A percentile compares a stretch with the other conserved stretches of the same genome.
These are phyloP conservation scores for Tiliacea aurago DNA, from an alignment of 2,888 invertebrate genomes.

Conservation along the genomic window DNA sequence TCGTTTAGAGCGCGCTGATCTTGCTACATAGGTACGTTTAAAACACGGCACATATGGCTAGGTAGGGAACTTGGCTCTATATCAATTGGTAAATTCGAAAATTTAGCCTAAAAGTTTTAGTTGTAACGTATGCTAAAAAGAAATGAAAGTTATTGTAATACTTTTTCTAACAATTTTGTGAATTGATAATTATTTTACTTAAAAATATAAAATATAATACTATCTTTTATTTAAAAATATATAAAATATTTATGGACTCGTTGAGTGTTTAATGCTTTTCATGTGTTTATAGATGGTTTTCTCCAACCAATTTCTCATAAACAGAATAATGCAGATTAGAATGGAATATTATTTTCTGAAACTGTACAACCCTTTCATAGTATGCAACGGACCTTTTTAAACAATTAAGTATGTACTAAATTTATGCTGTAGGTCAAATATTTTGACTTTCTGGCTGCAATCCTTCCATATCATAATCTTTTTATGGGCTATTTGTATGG, in stretches of 20 bases:
- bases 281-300: constrained; percentile 18
- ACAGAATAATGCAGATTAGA: neutral
- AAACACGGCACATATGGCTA: constrained; percentile 38
- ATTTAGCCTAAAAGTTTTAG: constrained; percentile 29
- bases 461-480: neutral
- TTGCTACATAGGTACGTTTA: neutral
- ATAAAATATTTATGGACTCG: constrained; percentile 48
- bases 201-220: constrained; percentile 54
- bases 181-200: constrained; percentile 3
- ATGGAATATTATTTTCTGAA: neutral
- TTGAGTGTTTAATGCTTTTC: constrained; percentile 13
- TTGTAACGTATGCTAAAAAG: neutral
- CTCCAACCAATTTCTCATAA: constrained; percentile 20
- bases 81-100: constrained; percentile 44
- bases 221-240: constrained; percentile 47
- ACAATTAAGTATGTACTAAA: neutral
- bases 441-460: neutral
- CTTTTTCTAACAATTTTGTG: constrained; percentile 2
- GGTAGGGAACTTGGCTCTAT: constrained; percentile 19
- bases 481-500: neutral
- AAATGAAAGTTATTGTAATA: constrained; percentile 4
- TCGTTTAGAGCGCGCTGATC: neutral
- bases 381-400: neutral
- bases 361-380: neutral
- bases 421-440: neutral